These are phyloP conservation scores for Ernsta delagoae DNA, from an alignment of 2,888 invertebrate species.

Conservation along the genomic window DNA sequence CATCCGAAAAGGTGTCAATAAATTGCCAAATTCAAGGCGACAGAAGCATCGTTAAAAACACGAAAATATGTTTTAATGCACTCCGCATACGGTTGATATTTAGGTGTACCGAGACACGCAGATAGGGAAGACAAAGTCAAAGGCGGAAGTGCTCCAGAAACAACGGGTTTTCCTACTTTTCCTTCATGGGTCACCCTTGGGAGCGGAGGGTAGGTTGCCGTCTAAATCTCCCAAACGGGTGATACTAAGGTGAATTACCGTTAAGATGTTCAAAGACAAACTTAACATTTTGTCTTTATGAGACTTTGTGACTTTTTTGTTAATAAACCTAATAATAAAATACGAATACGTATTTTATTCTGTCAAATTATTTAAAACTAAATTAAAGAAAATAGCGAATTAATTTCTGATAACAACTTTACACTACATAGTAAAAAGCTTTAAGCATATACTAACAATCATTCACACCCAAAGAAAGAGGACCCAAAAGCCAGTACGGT, in stretches of 20 bases:
- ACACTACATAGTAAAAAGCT: no score
- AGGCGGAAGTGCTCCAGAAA: conserved; percentile 61
- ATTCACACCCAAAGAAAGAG: no score
- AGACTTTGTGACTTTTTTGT: neutral
- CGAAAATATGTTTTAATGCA: conserved; percentile 17
- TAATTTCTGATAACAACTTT: no score
- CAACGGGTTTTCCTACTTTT: conserved; percentile 64
- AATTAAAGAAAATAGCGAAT: no score
- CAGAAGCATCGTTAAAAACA: no score
- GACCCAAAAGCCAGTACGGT: no score
- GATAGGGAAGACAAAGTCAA: conserved; percentile 38
- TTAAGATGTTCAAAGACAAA: conserved; percentile 67
- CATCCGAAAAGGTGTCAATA: conserved; percentile 82
- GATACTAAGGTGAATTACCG: conserved; percentile 74
- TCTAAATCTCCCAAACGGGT: conserved; percentile 76
- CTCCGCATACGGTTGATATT: conserved; percentile 40
- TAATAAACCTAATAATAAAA: neutral
- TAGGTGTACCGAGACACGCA: conserved; percentile 41
- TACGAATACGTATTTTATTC: no score
- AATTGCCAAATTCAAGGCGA: conserved; percentile 52
- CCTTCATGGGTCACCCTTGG: conserved; percentile 74
- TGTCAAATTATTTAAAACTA: no score
- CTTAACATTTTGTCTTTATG: conserved; percentile 3
- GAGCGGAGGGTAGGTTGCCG: conserved; percentile 62
- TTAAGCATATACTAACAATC: no score